Percentiles rank a stretch among this genome's conserved stretches.
phyloP scores from a whole-genome alignment of 2,113 vertebrate genomes.

The Pollimyrus isidori region DNA sequence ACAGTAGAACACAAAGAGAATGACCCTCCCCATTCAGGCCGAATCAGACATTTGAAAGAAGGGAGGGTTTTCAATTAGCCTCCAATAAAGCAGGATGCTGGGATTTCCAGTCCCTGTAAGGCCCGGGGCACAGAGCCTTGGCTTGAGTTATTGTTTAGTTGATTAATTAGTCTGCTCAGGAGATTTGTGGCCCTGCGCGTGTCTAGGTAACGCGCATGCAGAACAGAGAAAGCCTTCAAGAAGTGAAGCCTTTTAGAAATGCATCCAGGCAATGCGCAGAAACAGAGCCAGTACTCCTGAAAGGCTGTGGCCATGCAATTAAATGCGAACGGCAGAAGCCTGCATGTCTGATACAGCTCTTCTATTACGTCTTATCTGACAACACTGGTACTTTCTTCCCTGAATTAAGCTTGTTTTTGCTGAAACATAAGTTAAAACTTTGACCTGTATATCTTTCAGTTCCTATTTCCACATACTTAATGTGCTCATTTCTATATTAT shows the following conservation, averaged over 20 bases:
- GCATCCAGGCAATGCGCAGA: not conserved
- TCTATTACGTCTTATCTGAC: not conserved
- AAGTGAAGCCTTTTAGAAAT: constrained; percentile 1
- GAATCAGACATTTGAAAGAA: not conserved
- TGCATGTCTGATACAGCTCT: no score
- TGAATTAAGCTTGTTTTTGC: not conserved
- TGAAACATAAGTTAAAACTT: not conserved
- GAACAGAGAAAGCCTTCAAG: not conserved
- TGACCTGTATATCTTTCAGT: not conserved
- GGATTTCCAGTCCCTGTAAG: not conserved
- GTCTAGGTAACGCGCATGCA: not conserved
- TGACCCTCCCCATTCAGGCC: not conserved
- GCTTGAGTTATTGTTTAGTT: constrained; percentile 13
- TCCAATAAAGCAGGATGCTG: not conserved
- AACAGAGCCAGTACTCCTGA: not conserved
- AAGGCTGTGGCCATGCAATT: not conserved
- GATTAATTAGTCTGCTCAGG: constrained; percentile 13
- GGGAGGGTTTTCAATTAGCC: constrained; percentile 8
- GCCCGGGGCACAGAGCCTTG: not conserved
- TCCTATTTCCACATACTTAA: not conserved
- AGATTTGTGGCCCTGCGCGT: not conserved
- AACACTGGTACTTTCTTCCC: not conserved
- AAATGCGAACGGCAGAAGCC: not conserved
- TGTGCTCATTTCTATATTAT: not conserved
- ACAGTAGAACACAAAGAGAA: not conserved